Evolutionary conservation across 2,888 invertebrate genomes (phyloP).

Genomic region (Gastracanthus pulcherrimus): DNA sequence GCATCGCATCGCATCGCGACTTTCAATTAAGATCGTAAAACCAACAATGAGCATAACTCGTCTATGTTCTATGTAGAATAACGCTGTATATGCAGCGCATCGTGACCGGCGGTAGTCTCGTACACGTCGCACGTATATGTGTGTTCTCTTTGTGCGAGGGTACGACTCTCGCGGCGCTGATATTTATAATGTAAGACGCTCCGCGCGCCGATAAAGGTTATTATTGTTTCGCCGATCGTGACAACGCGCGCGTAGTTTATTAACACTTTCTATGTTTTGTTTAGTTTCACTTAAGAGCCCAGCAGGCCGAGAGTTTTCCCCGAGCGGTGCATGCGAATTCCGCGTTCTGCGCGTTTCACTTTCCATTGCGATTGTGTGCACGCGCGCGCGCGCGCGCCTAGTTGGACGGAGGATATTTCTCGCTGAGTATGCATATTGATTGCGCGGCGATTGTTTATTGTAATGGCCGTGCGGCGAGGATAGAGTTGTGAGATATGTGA

Average conservation of each 20-base stretch:
- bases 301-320: no score
- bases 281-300: neutral
- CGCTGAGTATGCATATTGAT: no score
- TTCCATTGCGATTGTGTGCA: neutral
- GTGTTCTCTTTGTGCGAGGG: no score
- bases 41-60: slow-evolving; percentile 5
- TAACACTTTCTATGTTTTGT: slow-evolving; percentile 39
- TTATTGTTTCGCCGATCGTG: slow-evolving; percentile 32
- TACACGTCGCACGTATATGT: no score
- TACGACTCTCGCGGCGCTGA: neutral
- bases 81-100: no score
- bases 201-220: neutral
- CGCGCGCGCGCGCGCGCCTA: neutral
- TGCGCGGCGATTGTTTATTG: neutral
- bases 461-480: neutral
- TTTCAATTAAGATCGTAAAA: slow-evolving; percentile 34
- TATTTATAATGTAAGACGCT: no score
- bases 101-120: no score
- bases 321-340: neutral
- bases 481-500: neutral
- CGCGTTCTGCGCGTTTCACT: slow-evolving; percentile 13
- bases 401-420: no score
- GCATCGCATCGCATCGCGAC: no score
- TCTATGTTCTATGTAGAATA: neutral
- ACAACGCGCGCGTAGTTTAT: slow-evolving; percentile 34